These are phyloP conservation scores for Siniperca knerii DNA, from an alignment of 2,113 vertebrate species.

Conservation along the genomic window DNA sequence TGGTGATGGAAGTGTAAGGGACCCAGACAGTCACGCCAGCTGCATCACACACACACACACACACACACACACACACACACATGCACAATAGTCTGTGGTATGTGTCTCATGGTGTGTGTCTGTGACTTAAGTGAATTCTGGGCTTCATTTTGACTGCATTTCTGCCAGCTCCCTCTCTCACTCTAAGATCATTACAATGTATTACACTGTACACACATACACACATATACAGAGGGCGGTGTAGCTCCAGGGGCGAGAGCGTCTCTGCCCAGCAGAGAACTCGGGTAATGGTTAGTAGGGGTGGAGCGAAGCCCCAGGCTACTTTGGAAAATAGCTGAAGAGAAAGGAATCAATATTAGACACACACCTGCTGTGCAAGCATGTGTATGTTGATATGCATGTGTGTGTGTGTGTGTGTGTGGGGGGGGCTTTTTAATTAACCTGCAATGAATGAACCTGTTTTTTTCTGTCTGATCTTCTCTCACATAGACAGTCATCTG, in stretches of 20 bases:
- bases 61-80: background rate
- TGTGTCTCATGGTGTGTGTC: background rate
- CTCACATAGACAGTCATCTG: background rate
- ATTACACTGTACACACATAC: constrained; percentile 1
- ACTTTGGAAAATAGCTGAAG: constrained; percentile 58
- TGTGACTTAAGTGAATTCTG: background rate
- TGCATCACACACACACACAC: background rate
- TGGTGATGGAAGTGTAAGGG: constrained; percentile 19
- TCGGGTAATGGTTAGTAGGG: constrained; percentile 54
- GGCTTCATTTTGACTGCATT: constrained; percentile 12
- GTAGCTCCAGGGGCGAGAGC: constrained; percentile 10
- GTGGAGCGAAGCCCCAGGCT: constrained; percentile 63
- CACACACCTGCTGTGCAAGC: constrained; percentile 29
- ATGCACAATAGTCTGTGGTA: background rate
- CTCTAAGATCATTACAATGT: constrained; percentile 20
- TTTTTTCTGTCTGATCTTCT: constrained; percentile 9
- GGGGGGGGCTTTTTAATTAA: constrained; percentile 44
- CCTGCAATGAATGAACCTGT: constrained; percentile 12
- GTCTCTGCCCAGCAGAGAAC: constrained; percentile 27
- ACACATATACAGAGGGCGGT: background rate
- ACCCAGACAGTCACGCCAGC: constrained; percentile 1
- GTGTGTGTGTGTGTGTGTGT: constrained; percentile 6
- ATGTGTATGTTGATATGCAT: background rate
- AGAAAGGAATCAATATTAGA: constrained; percentile 66
- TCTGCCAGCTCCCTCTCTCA: background rate